Base-by-base conservation (phyloP, 2,888 invertebrate species). In the Andrena marginata region DNA sequence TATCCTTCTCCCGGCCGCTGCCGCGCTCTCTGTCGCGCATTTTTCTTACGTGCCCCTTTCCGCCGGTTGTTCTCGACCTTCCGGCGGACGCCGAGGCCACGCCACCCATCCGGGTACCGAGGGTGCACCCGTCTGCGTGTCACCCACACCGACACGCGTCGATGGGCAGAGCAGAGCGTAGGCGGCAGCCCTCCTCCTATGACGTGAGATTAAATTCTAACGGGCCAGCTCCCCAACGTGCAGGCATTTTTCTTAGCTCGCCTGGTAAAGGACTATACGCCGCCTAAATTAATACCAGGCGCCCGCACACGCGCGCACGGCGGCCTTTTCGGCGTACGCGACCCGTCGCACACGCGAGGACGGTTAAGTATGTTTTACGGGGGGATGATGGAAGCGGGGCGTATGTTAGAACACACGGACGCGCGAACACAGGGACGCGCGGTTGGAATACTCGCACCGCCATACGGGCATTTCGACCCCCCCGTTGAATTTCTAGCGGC, bases 201-300 rank as follows among this genome's bases (percentile, higher is more conserved):
- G 89, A 89, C 86, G 86, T 87, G 92, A 92, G 93, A 93, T 93
- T 93, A 93, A 93, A 93, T 93, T 93, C 93, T 92, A 92, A 92
- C 90, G 89, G 91, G 84, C 87, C 88, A 72, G 87, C 82, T 89
- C 87, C 87, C 89, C 85, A 85, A 85, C 87, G 86, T 82, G 63
- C 84, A 89, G 92, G 93, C 92, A 93, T 93, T 93, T 93, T 93
- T 93, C 93, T 93, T 93, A 93, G 91, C 91, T 93, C 92, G 87
- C 65, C 83, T 72, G 87, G 85, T 82, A 87, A 84, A 85, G 89
- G 89, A 86, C 87, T 86, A 42, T 42, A 87, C 89, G 89, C 90
- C 90, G 88, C 92, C 92, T 90, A 92, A 93, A 93, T 93, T 93
- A 93, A 93, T 93, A 92, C 91, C 91, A 85, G 88, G 87, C 90